These are phyloP conservation scores for Macrotrachela quadricornifera DNA, from an alignment of 1,140 invertebrate species.

Conservation along the genomic window DNA sequence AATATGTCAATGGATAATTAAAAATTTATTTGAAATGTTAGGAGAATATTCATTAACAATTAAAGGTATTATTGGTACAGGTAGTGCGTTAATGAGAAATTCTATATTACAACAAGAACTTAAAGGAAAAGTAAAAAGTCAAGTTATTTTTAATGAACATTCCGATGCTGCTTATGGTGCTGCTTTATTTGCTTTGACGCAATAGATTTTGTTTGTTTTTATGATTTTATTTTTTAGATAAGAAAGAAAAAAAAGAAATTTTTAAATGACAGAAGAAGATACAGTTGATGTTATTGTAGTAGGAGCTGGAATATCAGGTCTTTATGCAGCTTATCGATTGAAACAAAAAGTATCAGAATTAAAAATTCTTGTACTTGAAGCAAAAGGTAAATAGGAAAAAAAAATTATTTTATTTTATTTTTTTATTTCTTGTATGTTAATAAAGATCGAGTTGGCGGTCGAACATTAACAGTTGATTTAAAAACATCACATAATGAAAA, in stretches of 20 bases:
- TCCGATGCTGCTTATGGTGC: constrained; percentile 6
- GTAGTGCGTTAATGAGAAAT: constrained; percentile 1
- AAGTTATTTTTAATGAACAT: neutral
- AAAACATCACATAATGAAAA: constrained; percentile 10
- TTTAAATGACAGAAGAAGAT: neutral
- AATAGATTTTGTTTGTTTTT: too few species aligned
- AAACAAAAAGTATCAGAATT: constrained; percentile 15
- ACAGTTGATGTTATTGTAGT: constrained; percentile 20
- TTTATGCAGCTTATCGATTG: constrained; percentile 20
- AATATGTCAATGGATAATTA: constrained; percentile 52
- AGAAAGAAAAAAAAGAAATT: too few species aligned
- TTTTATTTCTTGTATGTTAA: neutral
- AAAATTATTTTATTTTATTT: too few species aligned
- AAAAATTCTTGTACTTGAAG: constrained; percentile 20
- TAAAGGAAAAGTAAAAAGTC: neutral
- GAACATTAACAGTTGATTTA: constrained; percentile 17
- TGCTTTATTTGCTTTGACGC: neutral
- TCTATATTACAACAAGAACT: neutral
- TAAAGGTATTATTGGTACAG: constrained; percentile 4
- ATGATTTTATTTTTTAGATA: too few species aligned
- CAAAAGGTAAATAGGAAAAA: neutral
- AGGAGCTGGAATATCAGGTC: constrained; percentile 25
- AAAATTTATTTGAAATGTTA: constrained; percentile 42
- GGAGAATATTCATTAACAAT: neutral
- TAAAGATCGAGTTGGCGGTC: constrained; percentile 22